Conservation (phyloP, 2,888 invertebrate species). For the Eupelmus urozonus region DNA sequence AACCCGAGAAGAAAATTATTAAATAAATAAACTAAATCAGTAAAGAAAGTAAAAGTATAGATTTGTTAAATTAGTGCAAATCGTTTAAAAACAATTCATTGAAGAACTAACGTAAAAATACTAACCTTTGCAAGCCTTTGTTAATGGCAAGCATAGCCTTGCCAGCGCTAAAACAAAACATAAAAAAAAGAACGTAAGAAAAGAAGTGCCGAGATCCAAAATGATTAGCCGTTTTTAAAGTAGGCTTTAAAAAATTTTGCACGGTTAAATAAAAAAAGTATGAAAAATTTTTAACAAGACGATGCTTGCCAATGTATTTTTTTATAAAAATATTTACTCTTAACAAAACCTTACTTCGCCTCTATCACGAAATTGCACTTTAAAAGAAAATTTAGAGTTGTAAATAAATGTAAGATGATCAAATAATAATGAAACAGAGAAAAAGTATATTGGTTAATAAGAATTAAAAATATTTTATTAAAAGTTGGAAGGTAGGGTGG, state of each 20-base stretch:
- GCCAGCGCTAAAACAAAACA: conserved; percentile 86
- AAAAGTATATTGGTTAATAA: background rate
- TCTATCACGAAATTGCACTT: conserved; percentile 31
- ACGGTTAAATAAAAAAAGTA: conserved; percentile 53
- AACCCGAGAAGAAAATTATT: conserved; percentile 38
- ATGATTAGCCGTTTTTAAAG: conserved; percentile 61
- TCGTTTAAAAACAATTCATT: conserved; percentile 55
- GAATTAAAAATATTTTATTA: too few relatives aligned
- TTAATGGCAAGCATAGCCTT: conserved; percentile 91
- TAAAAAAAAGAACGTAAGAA: conserved; percentile 78
- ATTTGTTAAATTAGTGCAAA: conserved; percentile 20
- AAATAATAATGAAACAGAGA: conserved; percentile 3
- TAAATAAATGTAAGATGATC: conserved; percentile 15
- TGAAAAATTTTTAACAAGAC: conserved; percentile 59
- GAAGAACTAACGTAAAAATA: conserved; percentile 75
- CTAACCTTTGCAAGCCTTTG: conserved; percentile 90
- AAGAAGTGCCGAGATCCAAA: conserved; percentile 68
- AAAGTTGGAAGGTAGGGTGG: background rate
- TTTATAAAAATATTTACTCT: conserved; percentile 47
- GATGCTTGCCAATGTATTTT: conserved; percentile 47
- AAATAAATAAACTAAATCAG: background rate
- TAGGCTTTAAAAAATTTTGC: conserved; percentile 26
- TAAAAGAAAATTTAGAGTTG: conserved; percentile 4
- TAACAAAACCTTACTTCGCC: conserved; percentile 59
- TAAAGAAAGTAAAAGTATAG: background rate